These are phyloP conservation scores for Brotula barbata DNA, from an alignment of 2,797 vertebrate species.

Conservation along the genomic window DNA sequence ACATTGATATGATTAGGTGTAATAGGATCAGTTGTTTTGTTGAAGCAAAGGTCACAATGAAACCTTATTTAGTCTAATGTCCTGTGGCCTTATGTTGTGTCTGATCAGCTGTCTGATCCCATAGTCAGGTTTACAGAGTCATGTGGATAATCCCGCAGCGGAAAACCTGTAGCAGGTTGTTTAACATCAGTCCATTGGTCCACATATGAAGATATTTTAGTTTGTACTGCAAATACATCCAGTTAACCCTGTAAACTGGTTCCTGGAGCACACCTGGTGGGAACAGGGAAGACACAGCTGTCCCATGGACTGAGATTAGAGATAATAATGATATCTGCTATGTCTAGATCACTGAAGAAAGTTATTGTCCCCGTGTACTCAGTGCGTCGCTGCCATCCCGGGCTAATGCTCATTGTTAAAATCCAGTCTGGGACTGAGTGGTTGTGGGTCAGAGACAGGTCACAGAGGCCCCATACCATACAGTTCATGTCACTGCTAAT, in stretches of 20 bases:
- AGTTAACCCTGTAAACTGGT: no score
- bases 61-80: constrained; percentile 44
- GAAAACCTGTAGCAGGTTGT: no score
- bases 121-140: no score
- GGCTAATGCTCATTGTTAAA: constrained; percentile 67
- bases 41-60: constrained; percentile 29
- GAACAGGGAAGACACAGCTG: constrained; percentile 67
- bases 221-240: no score
- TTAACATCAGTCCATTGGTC: no score
- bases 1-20: constrained; percentile 10
- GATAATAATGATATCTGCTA: constrained; percentile 73
- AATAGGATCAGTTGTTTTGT: constrained; percentile 25
- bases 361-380: constrained; percentile 73
- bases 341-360: constrained; percentile 78
- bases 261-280: constrained; percentile 53
- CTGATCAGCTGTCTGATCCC: constrained; percentile 40
- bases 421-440: constrained; percentile 67
- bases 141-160: no score
- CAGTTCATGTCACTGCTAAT: constrained; percentile 15
- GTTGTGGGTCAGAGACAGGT: constrained; percentile 68
- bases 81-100: constrained; percentile 60
- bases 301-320: constrained; percentile 77
- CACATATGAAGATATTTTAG: no score
- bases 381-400: constrained; percentile 67
- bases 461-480: constrained; percentile 35